phyloP scores from a whole-genome alignment of 2,113 vertebrate genomes.

The Mesitornis unicolor region DNA sequence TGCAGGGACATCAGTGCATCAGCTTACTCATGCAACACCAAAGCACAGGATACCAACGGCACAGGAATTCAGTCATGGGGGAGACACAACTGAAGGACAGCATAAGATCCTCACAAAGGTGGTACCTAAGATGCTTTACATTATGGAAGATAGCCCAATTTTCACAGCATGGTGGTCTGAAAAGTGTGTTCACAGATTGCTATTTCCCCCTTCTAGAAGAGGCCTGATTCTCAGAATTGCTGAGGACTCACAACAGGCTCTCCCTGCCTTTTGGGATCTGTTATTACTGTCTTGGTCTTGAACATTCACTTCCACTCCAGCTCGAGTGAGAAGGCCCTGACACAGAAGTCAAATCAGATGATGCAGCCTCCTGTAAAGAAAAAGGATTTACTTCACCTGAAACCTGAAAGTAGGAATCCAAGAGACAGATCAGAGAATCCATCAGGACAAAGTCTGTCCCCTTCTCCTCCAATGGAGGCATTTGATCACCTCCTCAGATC shows the following conservation, averaged over 20 bases:
- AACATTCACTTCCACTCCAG: neutral
- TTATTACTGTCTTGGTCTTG: neutral
- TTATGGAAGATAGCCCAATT: neutral
- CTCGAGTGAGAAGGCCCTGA: neutral
- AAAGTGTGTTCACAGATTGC: neutral
- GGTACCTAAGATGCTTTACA: neutral
- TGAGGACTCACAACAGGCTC: neutral
- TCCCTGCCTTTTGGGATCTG: neutral
- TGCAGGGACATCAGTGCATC: neutral
- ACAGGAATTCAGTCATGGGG: neutral
- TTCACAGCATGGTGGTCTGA: neutral
- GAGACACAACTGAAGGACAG: neutral
- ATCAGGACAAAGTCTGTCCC: neutral
- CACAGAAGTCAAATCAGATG: neutral
- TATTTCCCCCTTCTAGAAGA: neutral
- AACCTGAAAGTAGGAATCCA: neutral
- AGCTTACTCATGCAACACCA: neutral
- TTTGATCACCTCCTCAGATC: neutral
- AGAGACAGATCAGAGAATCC: neutral
- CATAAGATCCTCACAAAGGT: neutral
- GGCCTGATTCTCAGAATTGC: neutral
- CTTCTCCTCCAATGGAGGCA: neutral
- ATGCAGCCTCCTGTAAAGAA: neutral
- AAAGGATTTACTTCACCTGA: neutral
- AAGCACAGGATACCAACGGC: neutral